Percentiles rank a stretch among this genome's conserved stretches.
Evolutionary conservation across 2,888 invertebrate species (phyloP).

Genomic region (Mimachlamys varia): DNA sequence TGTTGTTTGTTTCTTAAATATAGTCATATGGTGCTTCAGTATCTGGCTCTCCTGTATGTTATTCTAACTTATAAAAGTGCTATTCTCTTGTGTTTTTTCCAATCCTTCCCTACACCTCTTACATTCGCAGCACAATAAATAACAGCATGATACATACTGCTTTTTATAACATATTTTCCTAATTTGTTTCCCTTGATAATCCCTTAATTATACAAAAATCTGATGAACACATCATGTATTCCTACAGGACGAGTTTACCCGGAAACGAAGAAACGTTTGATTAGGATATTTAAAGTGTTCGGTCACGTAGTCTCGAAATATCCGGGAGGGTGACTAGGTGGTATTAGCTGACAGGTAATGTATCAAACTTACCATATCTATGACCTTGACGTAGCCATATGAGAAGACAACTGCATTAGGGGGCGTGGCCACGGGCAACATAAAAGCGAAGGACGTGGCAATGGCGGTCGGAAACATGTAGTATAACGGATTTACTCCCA

Average conservation of each 20-base stretch:
- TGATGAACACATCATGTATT: no score
- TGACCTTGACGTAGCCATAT: conserved; percentile 78
- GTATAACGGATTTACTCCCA: conserved; percentile 92
- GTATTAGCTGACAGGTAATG: not conserved
- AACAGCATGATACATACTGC: no score
- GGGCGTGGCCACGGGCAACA: conserved; percentile 96
- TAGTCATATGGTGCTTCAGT: no score
- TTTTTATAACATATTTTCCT: no score
- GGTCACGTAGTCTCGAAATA: not conserved
- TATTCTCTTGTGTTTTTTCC: no score
- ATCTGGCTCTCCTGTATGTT: no score
- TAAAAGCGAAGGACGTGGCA: conserved; percentile 94
- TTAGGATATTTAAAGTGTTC: not conserved
- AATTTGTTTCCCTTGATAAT: no score
- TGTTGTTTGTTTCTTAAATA: no score
- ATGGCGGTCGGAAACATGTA: conserved; percentile 95
- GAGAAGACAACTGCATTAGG: conserved; percentile 96
- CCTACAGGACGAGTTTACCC: not conserved
- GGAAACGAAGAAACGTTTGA: not conserved
- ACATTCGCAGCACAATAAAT: no score
- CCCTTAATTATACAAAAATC: no score
- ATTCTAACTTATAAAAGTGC: no score
- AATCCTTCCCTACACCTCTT: no score
- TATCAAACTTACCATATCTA: conserved; percentile 80
- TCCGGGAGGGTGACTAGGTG: not conserved